Percentiles rank a stretch among this genome's conserved stretches.
phyloP scores from a whole-genome alignment of 1,140 invertebrate species.

The Drusus annulatus region DNA sequence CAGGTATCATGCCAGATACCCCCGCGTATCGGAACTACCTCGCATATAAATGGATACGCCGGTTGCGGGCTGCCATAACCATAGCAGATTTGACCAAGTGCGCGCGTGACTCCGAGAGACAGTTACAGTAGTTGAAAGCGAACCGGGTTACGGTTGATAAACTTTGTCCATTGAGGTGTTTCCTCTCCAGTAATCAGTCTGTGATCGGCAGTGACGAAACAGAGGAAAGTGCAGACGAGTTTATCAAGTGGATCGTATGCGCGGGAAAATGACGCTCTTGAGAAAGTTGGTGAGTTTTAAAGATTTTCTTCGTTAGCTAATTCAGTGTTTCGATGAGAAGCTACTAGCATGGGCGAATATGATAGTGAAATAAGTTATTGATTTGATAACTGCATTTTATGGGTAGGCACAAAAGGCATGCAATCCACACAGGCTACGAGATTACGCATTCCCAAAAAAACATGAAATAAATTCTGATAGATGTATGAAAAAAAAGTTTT shows the following conservation, averaged over 20 bases:
- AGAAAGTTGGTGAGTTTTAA: constrained; percentile 52
- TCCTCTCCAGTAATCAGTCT: neutral
- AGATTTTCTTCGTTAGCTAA: neutral
- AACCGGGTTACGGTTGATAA: constrained; percentile 36
- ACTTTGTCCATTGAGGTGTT: neutral
- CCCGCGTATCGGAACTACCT: constrained; percentile 13
- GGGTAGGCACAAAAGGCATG: too few relatives aligned
- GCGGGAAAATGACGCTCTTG: constrained; percentile 43
- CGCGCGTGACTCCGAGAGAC: too few relatives aligned
- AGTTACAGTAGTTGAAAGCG: constrained; percentile 12
- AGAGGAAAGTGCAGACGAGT: constrained; percentile 40
- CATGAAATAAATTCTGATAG: too few relatives aligned
- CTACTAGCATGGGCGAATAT: too few relatives aligned
- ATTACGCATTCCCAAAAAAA: too few relatives aligned
- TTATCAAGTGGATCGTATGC: constrained; percentile 8
- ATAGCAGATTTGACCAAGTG: constrained; percentile 23
- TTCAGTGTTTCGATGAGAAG: too few relatives aligned
- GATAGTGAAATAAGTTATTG: too few relatives aligned
- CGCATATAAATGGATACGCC: constrained; percentile 30
- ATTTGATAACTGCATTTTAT: too few relatives aligned
- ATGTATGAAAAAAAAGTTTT: too few relatives aligned
- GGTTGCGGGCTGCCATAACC: neutral
- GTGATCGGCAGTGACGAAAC: constrained; percentile 12
- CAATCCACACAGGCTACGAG: too few relatives aligned
- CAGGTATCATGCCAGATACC: too few relatives aligned